Conservation (phyloP, 2,113 vertebrate genomes). For the Sorex araneus region DNA sequence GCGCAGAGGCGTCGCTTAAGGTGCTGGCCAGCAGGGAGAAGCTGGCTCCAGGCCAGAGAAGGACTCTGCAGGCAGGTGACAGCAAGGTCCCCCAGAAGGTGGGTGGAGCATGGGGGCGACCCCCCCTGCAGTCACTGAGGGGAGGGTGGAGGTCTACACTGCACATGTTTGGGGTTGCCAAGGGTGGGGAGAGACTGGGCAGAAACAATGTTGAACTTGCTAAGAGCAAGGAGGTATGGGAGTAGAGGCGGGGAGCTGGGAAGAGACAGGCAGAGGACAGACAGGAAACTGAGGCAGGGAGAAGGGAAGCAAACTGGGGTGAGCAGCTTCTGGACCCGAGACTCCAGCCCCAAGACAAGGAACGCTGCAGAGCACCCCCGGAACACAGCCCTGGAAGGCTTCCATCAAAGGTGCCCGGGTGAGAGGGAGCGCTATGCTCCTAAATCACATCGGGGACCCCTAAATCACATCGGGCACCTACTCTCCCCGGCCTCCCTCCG, state of each 20-base stretch:
- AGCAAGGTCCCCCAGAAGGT: background rate
- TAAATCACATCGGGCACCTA: background rate
- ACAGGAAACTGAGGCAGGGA: background rate
- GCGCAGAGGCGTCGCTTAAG: background rate
- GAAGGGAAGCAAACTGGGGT: background rate
- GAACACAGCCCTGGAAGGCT: background rate
- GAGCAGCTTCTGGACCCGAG: background rate
- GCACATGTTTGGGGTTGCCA: background rate
- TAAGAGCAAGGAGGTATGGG: background rate
- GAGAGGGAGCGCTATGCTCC: background rate
- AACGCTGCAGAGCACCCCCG: background rate
- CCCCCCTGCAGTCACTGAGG: background rate
- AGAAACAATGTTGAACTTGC: background rate
- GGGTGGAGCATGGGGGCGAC: background rate
- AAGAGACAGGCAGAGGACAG: background rate
- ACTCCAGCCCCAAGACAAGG: background rate
- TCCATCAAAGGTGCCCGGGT: fast-evolving
- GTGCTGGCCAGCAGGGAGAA: background rate
- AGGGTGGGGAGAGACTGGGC: background rate
- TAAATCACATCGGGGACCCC: background rate
- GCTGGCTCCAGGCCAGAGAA: background rate
- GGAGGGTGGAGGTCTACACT: background rate
- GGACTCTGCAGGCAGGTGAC: background rate
- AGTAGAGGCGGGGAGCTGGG: background rate
- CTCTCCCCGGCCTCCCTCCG: background rate